phyloP scores from a whole-genome alignment of 1,140 invertebrate genomes.

The Hormaphis cornu region DNA sequence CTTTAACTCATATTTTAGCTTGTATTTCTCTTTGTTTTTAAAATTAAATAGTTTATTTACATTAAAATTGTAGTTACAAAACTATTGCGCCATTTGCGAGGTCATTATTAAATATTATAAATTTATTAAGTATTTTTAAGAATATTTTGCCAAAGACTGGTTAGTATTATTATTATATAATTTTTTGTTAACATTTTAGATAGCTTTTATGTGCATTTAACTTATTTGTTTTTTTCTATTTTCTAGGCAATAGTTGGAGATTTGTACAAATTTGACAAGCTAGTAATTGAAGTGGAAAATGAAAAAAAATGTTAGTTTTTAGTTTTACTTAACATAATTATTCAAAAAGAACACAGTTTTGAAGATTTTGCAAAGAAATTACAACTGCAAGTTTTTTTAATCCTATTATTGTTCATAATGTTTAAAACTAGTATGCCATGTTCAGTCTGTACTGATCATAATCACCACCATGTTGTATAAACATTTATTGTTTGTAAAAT shows the following conservation, averaged over 20 bases:
- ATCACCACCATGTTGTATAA: too few species aligned
- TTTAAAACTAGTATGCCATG: not conserved
- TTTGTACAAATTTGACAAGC: slow-evolving; percentile 16
- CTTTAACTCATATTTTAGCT: too few species aligned
- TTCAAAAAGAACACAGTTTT: not conserved
- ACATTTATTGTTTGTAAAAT: too few species aligned
- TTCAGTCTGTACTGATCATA: not conserved
- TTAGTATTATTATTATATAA: too few species aligned
- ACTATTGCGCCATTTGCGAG: too few species aligned
- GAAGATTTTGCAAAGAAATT: too few species aligned
- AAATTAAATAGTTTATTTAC: too few species aligned
- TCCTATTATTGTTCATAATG: slow-evolving; percentile 3
- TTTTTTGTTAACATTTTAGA: not conserved
- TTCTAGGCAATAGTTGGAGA: slow-evolving; percentile 18
- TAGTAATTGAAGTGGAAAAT: slow-evolving; percentile 18
- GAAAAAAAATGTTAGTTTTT: not conserved
- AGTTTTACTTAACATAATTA: not conserved
- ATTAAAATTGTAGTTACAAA: too few species aligned
- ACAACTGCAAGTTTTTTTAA: not conserved
- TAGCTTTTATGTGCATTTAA: not conserved
- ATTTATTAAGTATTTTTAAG: too few species aligned
- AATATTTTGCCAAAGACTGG: too few species aligned
- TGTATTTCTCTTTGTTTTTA: too few species aligned
- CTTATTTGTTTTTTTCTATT: not conserved
- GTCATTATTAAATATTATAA: too few species aligned